Base-by-base conservation (phyloP, 2,797 vertebrate species). In the Enteromius anoplus region DNA sequence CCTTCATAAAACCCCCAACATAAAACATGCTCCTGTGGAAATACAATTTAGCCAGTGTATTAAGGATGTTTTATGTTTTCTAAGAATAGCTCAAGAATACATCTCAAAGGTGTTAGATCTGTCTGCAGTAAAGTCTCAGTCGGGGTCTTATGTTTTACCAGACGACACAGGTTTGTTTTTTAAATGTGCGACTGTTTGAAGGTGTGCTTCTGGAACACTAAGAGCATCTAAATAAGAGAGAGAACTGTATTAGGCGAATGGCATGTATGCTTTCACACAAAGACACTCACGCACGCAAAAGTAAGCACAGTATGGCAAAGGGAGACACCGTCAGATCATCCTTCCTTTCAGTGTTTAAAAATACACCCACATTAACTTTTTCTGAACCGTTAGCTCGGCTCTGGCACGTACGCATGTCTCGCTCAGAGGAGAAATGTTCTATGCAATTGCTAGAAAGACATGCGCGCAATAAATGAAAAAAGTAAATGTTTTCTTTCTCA, bases 191-290 rank as follows among this genome's bases (percentile, higher is more conserved):
- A 92, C 89, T 92, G 90, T 88, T 32, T 91, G 85, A 70, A 90
- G 89, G 90, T 88, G 86, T 90, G 87, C 85, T 85, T 87, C 86
- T 91, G 91, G 91, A 93, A 91, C 90, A 88, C 88, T 58, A 78
- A 79, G 89, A 92, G 90, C 90, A 89, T 64, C 88, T 91, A 91
- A 92, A 82, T 55, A 85, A 91, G 91, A 92, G 89, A 29, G 26
- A 88, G 84, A 58, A 92, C 91, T 93, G 93, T 93, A 92, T 92
- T 91, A 90, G 89, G 84, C 86, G 84, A 85, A 88, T 89, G 88
- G 91, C 86, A 82, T 21, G 47, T 29, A 70, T 17, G 68, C 65
- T 34, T 60, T 65, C 12, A 45, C 42, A 78, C 45, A 70, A 72
- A 75, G 21, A 71, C 11, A 42, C 79, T 37, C 37, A n/a, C 8